A percentile compares a stretch with the other conserved stretches of the same genome.
These are phyloP conservation scores for Agrypnus murinus DNA, from an alignment of 2,888 invertebrate species.

Conservation along the genomic window DNA sequence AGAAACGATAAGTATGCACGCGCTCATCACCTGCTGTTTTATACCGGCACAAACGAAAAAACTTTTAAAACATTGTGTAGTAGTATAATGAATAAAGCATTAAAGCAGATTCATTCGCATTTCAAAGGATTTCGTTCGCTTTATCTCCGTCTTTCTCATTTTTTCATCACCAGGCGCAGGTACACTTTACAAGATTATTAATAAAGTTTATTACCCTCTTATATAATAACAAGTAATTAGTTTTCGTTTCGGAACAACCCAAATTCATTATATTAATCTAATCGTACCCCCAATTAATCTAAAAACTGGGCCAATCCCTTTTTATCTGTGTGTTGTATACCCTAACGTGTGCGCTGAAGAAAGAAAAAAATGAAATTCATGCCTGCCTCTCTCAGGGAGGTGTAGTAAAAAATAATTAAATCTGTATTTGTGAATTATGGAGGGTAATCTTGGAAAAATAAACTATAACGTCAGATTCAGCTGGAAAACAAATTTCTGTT, in stretches of 20 bases:
- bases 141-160: background rate
- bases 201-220: slow-evolving; percentile 10
- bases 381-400: no score
- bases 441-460: no score
- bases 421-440: no score
- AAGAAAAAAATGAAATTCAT: no score
- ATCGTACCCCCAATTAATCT: slow-evolving; percentile 22
- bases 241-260: slow-evolving; percentile 8
- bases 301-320: slow-evolving; percentile 26
- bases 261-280: slow-evolving; percentile 11
- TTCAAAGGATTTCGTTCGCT: background rate
- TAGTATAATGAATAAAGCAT: no score
- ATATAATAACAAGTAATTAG: slow-evolving; percentile 12
- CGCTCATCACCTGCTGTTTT: slow-evolving; percentile 40
- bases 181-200: background rate
- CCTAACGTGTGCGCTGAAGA: background rate
- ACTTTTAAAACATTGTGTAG: background rate
- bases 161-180: background rate
- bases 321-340: slow-evolving; percentile 13
- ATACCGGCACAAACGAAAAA: slow-evolving; percentile 1
- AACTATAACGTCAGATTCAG: no score
- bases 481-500: no score
- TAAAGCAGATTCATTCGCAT: background rate
- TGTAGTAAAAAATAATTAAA: no score
- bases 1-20: background rate